These are phyloP conservation scores for Hypanus sabinus DNA, from an alignment of 2,113 vertebrate genomes.

Conservation along the genomic window DNA sequence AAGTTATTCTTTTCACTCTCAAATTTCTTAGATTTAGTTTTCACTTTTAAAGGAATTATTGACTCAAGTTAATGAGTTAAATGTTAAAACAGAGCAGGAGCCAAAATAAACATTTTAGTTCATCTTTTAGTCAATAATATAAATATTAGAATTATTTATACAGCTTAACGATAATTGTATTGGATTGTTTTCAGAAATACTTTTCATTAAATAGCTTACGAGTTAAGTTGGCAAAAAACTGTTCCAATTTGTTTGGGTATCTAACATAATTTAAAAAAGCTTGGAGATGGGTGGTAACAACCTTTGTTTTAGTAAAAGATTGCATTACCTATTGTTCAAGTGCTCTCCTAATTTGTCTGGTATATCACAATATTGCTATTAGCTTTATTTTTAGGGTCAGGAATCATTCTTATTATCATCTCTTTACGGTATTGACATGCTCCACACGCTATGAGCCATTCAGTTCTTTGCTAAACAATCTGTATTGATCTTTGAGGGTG, in stretches of 20 bases:
- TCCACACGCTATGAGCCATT: not conserved
- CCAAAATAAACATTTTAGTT: not conserved
- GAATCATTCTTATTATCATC: conserved; percentile 15
- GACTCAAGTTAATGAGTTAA: not conserved
- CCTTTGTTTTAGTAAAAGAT: not conserved
- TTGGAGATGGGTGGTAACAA: not conserved
- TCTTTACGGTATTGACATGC: not conserved
- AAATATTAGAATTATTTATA: not conserved
- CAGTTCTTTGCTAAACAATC: not conserved
- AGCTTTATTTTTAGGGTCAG: not conserved
- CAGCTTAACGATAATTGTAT: not conserved
- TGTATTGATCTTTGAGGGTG: conserved; percentile 21
- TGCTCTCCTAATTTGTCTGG: not conserved
- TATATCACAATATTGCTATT: not conserved
- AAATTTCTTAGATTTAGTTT: not conserved
- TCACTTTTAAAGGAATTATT: not conserved
- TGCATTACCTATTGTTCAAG: not conserved
- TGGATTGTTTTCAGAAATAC: not conserved
- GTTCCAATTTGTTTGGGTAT: not conserved
- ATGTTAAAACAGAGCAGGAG: not conserved
- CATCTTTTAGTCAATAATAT: not conserved
- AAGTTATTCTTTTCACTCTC: not conserved
- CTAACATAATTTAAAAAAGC: not conserved
- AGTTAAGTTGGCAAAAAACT: not conserved
- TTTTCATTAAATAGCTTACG: not conserved